A percentile compares a stretch with the other conserved stretches of the same genome.
Conservation (phyloP, 2,888 invertebrate species). For the Apocheima hispidaria region DNA sequence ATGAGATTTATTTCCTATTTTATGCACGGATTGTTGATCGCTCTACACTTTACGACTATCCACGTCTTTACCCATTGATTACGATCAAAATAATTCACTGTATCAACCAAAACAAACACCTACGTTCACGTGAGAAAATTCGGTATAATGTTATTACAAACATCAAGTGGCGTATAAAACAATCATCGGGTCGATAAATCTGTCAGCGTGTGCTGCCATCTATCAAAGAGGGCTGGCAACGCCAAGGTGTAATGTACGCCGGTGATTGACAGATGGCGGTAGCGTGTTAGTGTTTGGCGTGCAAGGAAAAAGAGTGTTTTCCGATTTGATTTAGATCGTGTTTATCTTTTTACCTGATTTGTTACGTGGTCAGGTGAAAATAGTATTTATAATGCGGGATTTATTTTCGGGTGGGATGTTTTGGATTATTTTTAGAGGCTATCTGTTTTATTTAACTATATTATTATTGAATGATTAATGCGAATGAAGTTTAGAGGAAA, state of each 20-base stretch:
- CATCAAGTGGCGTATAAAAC: conserved; percentile 74
- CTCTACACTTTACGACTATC: conserved; percentile 17
- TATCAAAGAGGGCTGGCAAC: conserved; percentile 68
- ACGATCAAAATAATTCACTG: conserved; percentile 41
- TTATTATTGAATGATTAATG: neutral
- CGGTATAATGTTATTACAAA: conserved; percentile 65
- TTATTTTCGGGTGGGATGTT: conserved; percentile 25
- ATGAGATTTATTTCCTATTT: too few relatives aligned
- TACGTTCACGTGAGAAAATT: conserved; percentile 41
- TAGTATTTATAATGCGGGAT: conserved; percentile 34
- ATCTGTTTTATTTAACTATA: conserved; percentile 11
- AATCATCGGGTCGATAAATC: conserved; percentile 71
- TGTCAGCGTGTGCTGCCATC: conserved; percentile 77
- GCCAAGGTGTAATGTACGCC: conserved; percentile 74
- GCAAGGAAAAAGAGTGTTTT: conserved; percentile 55
- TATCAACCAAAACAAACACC: conserved; percentile 41
- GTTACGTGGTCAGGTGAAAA: conserved; percentile 35
- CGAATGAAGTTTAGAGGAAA: neutral
- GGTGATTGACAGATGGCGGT: conserved; percentile 81
- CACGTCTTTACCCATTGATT: conserved; percentile 28
- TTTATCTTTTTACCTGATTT: conserved; percentile 56
- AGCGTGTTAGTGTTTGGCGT: conserved; percentile 54
- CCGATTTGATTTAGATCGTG: conserved; percentile 61
- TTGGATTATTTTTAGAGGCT: conserved; percentile 30
- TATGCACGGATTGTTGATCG: conserved; percentile 4